Evolutionary conservation across 2,797 vertebrate genomes (phyloP).

Genomic region (Bucorvus abyssinicus): DNA sequence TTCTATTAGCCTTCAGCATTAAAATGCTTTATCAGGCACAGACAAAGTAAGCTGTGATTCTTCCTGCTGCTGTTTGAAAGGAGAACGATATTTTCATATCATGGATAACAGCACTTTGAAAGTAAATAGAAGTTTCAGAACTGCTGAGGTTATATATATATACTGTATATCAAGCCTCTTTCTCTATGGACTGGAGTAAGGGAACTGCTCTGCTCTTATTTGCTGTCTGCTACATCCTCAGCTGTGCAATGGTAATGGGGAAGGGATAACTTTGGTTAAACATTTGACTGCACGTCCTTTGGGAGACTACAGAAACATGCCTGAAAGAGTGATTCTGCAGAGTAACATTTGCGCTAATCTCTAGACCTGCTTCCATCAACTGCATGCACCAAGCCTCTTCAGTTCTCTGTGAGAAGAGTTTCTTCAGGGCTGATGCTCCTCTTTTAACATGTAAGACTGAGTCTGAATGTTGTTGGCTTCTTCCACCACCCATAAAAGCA

Average conservation of each 20-base stretch:
- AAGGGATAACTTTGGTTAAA: conserved; percentile 19
- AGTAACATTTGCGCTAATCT: not conserved
- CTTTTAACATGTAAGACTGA: not conserved
- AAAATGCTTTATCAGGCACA: not conserved
- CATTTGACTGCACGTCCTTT: conserved; percentile 8
- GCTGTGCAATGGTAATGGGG: not conserved
- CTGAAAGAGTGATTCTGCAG: not conserved
- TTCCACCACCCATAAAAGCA: not conserved
- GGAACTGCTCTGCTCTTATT: not conserved
- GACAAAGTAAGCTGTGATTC: not conserved
- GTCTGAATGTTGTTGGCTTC: not conserved
- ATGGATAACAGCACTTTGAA: not conserved
- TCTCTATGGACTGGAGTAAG: not conserved
- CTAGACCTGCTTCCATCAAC: not conserved
- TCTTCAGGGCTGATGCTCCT: not conserved
- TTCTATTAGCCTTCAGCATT: not conserved
- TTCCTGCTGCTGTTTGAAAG: not conserved
- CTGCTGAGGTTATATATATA: not conserved
- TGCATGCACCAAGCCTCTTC: not conserved
- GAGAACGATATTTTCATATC: not conserved
- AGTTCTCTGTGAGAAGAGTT: not conserved
- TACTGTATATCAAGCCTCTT: accelerated
- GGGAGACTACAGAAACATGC: not conserved
- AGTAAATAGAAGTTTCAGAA: not conserved
- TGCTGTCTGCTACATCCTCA: not conserved